Conservation (phyloP, 2,888 invertebrate species). For the Spisula subtruncata region DNA sequence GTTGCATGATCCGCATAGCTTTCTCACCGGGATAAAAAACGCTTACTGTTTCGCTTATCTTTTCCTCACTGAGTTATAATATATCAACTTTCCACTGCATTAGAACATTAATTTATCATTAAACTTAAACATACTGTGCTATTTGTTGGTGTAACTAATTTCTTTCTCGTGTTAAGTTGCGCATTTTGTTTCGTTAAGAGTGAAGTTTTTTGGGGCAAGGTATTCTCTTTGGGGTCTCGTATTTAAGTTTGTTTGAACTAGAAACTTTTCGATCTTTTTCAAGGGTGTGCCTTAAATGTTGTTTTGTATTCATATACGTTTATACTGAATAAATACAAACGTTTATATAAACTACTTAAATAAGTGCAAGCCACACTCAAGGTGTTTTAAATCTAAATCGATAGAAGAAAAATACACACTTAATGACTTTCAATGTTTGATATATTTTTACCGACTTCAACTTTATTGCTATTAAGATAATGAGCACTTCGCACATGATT, state of each 20-base stretch:
- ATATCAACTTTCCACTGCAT: conserved; percentile 24
- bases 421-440: background rate
- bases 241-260: conserved; percentile 4
- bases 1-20: background rate
- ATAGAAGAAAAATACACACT: background rate
- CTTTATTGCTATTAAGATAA: background rate
- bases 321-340: background rate
- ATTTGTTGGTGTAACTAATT: conserved; percentile 21
- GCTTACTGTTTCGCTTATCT: background rate
- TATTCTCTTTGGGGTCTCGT: background rate
- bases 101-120: conserved; percentile 16
- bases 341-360: background rate
- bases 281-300: conserved; percentile 20
- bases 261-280: background rate
- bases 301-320: background rate
- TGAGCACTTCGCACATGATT: too few species aligned
- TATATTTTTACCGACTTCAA: background rate
- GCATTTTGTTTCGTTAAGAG: conserved; percentile 6
- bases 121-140: background rate
- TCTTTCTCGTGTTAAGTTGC: conserved; percentile 15
- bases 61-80: background rate
- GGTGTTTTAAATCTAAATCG: background rate
- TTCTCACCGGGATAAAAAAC: conserved; percentile 20
- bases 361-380: background rate
- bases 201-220: background rate